These are phyloP conservation scores for Danio albolineatus DNA, from an alignment of 2,797 vertebrate species.

Conservation along the genomic window DNA sequence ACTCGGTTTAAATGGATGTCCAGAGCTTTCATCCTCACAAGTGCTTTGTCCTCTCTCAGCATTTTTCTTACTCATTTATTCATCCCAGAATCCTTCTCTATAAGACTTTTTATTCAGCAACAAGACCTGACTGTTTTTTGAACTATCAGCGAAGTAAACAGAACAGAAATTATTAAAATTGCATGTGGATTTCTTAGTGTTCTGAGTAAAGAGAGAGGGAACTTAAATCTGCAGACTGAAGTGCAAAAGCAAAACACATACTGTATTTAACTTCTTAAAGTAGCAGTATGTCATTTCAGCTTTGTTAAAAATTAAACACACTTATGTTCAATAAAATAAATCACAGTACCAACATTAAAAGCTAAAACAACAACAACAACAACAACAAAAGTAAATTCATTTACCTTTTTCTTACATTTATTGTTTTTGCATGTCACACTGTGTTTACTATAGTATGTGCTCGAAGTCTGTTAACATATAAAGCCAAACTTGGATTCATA, in stretches of 20 bases:
- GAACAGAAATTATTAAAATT: conserved; percentile 59
- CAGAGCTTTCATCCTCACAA: conserved; percentile 35
- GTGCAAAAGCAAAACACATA: neutral
- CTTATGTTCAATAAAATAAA: too few relatives aligned
- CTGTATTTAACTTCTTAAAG: neutral
- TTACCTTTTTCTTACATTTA: too few relatives aligned
- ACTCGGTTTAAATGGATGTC: conserved; percentile 49
- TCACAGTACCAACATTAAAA: too few relatives aligned
- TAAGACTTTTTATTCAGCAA: conserved; percentile 22
- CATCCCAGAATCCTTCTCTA: conserved; percentile 22
- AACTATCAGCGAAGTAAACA: conserved; percentile 47
- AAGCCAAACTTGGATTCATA: too few relatives aligned
- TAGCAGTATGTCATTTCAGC: neutral
- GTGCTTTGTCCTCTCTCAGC: conserved; percentile 25
- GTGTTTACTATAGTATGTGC: too few relatives aligned
- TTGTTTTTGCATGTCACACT: too few relatives aligned
- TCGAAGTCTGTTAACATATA: too few relatives aligned
- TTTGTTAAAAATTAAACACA: too few relatives aligned
- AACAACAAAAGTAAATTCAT: too few relatives aligned
- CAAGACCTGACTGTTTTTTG: conserved; percentile 24
- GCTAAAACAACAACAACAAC: too few relatives aligned
- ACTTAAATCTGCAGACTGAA: neutral
- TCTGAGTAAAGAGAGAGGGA: conserved; percentile 20
- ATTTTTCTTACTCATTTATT: conserved; percentile 46
- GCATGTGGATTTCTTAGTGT: conserved; percentile 35